These are phyloP conservation scores for Trissonchulus latispiculum DNA, from an alignment of 2,888 invertebrate species.

Conservation along the genomic window DNA sequence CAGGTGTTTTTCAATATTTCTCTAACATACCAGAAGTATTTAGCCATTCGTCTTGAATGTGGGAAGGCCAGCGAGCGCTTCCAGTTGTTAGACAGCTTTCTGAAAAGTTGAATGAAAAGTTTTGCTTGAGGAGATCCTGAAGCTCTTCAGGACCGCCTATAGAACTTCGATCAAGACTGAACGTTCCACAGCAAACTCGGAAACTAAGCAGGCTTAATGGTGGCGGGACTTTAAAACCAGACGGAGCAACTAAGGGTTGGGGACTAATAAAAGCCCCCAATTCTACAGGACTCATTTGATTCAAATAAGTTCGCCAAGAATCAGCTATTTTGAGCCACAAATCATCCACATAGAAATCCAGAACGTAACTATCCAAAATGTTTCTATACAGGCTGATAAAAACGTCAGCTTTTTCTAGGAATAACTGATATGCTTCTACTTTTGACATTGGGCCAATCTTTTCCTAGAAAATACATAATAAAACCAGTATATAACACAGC, in stretches of 20 bases:
- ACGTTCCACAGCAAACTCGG: background rate
- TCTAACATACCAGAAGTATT: too few species aligned
- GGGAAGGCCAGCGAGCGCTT: too few species aligned
- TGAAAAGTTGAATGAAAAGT: too few species aligned
- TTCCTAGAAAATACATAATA: too few species aligned
- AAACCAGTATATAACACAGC: too few species aligned
- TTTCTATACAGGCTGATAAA: background rate
- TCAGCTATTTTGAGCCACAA: background rate
- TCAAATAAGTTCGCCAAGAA: background rate
- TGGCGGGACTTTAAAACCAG: background rate
- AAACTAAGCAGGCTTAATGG: background rate
- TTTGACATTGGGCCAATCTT: background rate
- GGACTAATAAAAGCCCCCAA: background rate
- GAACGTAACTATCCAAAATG: background rate
- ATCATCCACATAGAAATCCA: conserved; percentile 9
- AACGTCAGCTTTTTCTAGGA: too few species aligned
- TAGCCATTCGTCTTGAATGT: too few species aligned
- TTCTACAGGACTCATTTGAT: background rate
- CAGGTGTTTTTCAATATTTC: too few species aligned
- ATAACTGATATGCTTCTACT: background rate
- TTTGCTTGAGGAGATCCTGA: too few species aligned
- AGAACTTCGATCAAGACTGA: background rate
- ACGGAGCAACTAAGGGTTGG: background rate
- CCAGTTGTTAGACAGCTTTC: too few species aligned
- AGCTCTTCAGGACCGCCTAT: conserved; percentile 16